Conservation (phyloP, 2,797 vertebrate species). For the Carcharodon carcharias region DNA sequence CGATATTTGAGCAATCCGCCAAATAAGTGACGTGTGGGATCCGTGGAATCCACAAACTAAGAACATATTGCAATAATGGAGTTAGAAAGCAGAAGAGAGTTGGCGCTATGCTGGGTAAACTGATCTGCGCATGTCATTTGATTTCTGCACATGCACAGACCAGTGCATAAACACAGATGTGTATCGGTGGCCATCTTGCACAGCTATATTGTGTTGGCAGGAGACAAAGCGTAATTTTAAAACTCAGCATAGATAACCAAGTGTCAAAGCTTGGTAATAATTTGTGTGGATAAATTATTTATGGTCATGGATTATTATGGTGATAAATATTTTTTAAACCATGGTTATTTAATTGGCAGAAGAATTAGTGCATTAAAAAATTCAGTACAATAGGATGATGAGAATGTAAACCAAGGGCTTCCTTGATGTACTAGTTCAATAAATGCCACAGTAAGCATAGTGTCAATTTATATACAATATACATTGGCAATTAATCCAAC, state of each 20-base stretch:
- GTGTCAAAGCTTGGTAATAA: not conserved
- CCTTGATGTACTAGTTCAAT: not conserved
- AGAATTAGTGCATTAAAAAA: not conserved
- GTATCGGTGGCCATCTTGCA: too few relatives aligned
- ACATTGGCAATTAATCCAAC: not conserved
- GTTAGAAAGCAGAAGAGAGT: too few relatives aligned
- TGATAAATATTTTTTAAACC: not conserved
- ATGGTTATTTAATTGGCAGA: not conserved
- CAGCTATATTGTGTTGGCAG: too few relatives aligned
- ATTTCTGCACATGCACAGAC: too few relatives aligned
- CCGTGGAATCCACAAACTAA: too few relatives aligned
- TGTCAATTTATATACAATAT: not conserved
- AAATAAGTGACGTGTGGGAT: too few relatives aligned
- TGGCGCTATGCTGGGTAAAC: too few relatives aligned
- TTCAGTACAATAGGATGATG: not conserved
- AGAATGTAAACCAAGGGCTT: not conserved
- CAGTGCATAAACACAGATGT: too few relatives aligned
- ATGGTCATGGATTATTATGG: not conserved
- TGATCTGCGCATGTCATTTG: too few relatives aligned
- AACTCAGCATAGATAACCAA: not conserved
- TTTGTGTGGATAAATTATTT: not conserved
- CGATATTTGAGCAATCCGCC: too few relatives aligned
- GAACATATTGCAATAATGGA: too few relatives aligned
- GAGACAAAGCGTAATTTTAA: not conserved
- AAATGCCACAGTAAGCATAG: not conserved